Evolutionary conservation across 37 sponge, comb jelly and placozoan species (phyloP), one percentile per base, ranked within the genome.

Genomic region (Aphrocallistes beatrix): DNA sequence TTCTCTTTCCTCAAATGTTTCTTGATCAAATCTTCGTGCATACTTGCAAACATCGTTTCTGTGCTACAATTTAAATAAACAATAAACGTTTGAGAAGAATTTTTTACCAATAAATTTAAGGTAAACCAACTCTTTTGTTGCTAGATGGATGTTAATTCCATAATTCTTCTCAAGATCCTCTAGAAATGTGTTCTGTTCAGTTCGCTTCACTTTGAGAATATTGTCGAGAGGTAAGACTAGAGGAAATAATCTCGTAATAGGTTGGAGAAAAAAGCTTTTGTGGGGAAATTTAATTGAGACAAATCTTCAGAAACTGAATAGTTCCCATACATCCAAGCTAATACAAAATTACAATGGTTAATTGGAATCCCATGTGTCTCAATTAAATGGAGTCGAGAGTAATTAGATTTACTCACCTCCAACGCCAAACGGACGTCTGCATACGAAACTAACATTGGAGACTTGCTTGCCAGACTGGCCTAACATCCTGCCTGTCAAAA

Each of bases 11-110:
- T 60, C 32, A 60, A 28, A 60, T 60, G 75, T 60, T 60, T 60
- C 75, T 28, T 60, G 25, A 60, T 60, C 21, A 60, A 60, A 60
- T 60, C 75, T 60, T 60, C 75, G n/a, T 60, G 75, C 75, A 60
- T 60, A 8, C 28, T 32, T 19, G 75, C 25, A 60, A 60, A 60
- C 75, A 60, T 25, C 75, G n/a, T 3, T 60, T 60, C 75, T 25
- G 10, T 60, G 21, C 75, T 60, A 60, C 3, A 60, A 60, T 60
- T 3, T 28, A 60, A 60, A n/a, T n/a, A n/a, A n/a, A n/a, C n/a
- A n/a, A n/a, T n/a, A n/a, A n/a, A n/a, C n/a, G n/a, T n/a, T n/a
- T n/a, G n/a, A n/a, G n/a, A n/a, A n/a, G n/a, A n/a, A n/a, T n/a
- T n/a, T n/a, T n/a, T n/a, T n/a, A n/a, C n/a, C n/a, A n/a, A n/a